Percentiles rank a stretch among this genome's conserved stretches.
Conservation (phyloP, 2,113 vertebrate genomes). For the Phalacrocorax aristotelis region DNA sequence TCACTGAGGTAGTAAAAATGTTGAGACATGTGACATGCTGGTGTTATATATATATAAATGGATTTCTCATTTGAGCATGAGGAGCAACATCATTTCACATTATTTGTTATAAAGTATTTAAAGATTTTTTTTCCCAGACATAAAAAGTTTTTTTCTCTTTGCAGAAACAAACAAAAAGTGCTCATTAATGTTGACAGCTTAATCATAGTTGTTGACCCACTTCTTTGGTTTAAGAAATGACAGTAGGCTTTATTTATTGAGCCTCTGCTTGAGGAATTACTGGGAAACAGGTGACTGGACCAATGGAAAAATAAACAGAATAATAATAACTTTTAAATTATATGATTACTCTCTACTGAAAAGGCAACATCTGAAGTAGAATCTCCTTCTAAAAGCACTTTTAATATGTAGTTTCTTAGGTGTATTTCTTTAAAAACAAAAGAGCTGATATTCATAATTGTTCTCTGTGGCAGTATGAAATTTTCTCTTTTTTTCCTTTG, state of each 20-base stretch:
- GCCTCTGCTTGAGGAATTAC: constrained; percentile 5
- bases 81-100: not conserved
- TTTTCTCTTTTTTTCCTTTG: not conserved
- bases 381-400: not conserved
- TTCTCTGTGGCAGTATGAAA: not conserved
- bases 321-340: constrained; percentile 10
- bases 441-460: not conserved
- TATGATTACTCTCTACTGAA: not conserved
- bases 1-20: not conserved
- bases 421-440: not conserved
- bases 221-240: constrained; percentile 56
- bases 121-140: not conserved
- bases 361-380: not conserved
- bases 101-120: not conserved
- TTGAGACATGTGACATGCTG: not conserved
- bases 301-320: constrained; percentile 52
- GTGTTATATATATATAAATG: not conserved
- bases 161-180: constrained; percentile 40
- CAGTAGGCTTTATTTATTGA: constrained; percentile 50
- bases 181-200: constrained; percentile 66
- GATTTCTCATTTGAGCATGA: not conserved
- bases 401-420: not conserved
- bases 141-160: not conserved
- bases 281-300: constrained; percentile 59
- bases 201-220: constrained; percentile 65